Base-by-base conservation (phyloP, 2,888 invertebrate genomes). In the Apomyelois bistriatella region DNA sequence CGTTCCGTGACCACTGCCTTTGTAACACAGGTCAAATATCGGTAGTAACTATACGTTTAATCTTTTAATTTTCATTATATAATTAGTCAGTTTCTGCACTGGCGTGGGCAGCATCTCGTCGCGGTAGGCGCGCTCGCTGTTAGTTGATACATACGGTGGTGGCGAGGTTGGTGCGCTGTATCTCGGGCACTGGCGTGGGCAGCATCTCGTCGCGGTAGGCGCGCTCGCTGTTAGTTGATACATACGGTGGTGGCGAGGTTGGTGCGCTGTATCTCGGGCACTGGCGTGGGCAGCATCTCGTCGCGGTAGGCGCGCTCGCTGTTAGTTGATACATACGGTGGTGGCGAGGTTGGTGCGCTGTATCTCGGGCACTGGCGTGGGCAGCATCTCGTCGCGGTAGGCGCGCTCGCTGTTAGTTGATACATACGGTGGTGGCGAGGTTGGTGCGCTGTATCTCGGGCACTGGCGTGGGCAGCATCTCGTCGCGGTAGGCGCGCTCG, bases 371-470 rank as follows among this genome's bases (percentile, higher is more conserved):
- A 99, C 99, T 0, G 98, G 98, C 2, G 98, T 98, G 1, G 98
- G 96, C 65, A 99, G 82, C 99, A 99, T 99, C 91, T 99, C 99
- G 83, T 99, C 99, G 46, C 98, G 91, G 89, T 98, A 99, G 0
- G 99, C 99, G 53, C 99, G 92, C 88, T 99, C 99, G 0, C 99
- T 99, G 80, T 99, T n/a, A n/a, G n/a, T n/a, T n/a, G n/a, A n/a
- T 53, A 74, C 76, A 50, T 58, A 93, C 93, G 0, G 99, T 99
- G 10, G 97, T 96, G 0, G 99, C 99, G 66, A 99, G 92, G 91
- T 99, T 99, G 0, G 99, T 99, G 30, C 99, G 93, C 82, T 99
- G 99, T 72, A 99, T 99, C 91, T 99, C 99, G 0, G 99, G 99
- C 28, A 99, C 99, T 0, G 98, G 98, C 2, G 98, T 98, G 1